These are phyloP conservation scores for Leistus spinibarbis DNA, from an alignment of 2,888 invertebrate species.

Conservation along the genomic window DNA sequence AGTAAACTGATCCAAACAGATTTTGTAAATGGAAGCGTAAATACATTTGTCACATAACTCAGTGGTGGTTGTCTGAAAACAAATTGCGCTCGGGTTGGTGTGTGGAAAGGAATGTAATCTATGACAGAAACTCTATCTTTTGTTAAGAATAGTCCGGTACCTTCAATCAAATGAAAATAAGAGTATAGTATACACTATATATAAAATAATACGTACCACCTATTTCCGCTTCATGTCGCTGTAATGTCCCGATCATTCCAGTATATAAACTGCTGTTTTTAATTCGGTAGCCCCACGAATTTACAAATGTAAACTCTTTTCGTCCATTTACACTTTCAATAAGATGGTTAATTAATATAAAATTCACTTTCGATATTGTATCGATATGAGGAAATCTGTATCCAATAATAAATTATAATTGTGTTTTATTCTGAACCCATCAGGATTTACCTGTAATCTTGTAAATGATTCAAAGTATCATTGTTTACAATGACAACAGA, in stretches of 20 bases:
- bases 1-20: slow-evolving; percentile 68
- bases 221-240: slow-evolving; percentile 62
- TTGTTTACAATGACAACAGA: neutral
- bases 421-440: too few relatives aligned
- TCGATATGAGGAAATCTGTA: slow-evolving; percentile 54
- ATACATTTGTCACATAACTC: slow-evolving; percentile 70
- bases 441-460: slow-evolving; percentile 13
- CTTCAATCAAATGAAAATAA: slow-evolving; percentile 45
- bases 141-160: slow-evolving; percentile 55
- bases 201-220: slow-evolving; percentile 55
- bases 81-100: slow-evolving; percentile 62
- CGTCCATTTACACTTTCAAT: slow-evolving; percentile 61
- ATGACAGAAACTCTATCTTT: slow-evolving; percentile 52
- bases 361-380: slow-evolving; percentile 65
- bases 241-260: slow-evolving; percentile 65
- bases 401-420: neutral
- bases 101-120: slow-evolving; percentile 64
- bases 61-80: slow-evolving; percentile 71
- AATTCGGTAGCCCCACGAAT: slow-evolving; percentile 63
- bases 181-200: neutral
- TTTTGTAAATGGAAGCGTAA: slow-evolving; percentile 67
- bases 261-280: slow-evolving; percentile 60
- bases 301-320: slow-evolving; percentile 58
- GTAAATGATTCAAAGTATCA: neutral
- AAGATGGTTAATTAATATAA: slow-evolving; percentile 61